Base-by-base conservation (phyloP, 2,113 vertebrate species). In the Gambusia holbrooki region DNA sequence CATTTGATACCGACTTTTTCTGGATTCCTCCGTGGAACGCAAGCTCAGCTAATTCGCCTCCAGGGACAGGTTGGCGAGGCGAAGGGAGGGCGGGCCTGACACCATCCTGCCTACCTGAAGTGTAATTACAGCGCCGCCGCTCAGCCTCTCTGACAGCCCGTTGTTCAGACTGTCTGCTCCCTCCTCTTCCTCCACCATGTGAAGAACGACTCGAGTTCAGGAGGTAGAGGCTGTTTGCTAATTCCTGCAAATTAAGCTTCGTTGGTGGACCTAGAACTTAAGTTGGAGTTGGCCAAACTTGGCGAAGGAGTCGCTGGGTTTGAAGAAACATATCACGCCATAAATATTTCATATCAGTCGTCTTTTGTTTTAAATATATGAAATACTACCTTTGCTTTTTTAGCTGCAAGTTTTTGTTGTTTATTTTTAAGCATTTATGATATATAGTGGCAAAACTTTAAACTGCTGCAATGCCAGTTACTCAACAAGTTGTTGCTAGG, bases 41-140 rank as follows among this genome's bases (percentile, higher is more conserved):
- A 25, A 72, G 81, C 30, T 73, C 42, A 15, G 71, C 78, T 88
- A 70, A 77, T 80, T 77, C 25, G 11, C 69, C 82, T 77, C 79
- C 69, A 63, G 58, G 79, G 69, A 79, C 67, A 67, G 29, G 78
- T 45, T 74, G 79, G 61, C 62, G 8, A 71, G 29, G 72, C 51
- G 22, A 62, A 64, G 85, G 33, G 68, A 32, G 45, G 29, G 28
- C 19, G 22, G 72, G 79, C 58, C 74, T 77, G 87, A 86, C 84
- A 79, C 81, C 62, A 76, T 65, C 15, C 66, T 62, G 69, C 77
- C 71, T 32, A 81, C 79, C 63, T 67, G 75, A 74, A 80, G 69
- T 83, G 29, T 85, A 83, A 91, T 89, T 84, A 89, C 76, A 82
- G 35, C 58, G 33, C 4, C 76, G 33, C 61, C 64, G 71, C 66